Conservation (phyloP, 1,140 invertebrate species). For the Atopsyche davidsoni region DNA sequence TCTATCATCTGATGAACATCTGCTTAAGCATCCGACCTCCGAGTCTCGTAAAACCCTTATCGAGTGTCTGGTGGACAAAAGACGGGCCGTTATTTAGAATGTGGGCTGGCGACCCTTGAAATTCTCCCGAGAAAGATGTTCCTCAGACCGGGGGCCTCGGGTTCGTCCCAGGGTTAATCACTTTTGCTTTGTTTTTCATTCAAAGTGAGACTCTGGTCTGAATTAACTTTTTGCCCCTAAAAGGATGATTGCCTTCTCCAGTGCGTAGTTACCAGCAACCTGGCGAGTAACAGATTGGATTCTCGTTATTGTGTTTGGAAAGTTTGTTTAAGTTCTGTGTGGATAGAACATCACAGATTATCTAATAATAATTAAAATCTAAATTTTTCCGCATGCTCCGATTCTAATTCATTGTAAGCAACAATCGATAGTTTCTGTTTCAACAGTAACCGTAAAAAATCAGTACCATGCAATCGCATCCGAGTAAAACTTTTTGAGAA, state of each 20-base stretch:
- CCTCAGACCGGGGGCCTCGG: background rate
- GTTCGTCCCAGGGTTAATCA: conserved; percentile 16
- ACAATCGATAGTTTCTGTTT: too few relatives aligned
- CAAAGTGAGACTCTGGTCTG: background rate
- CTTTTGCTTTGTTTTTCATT: conserved; percentile 26
- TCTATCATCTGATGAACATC: conserved; percentile 24
- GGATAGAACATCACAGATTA: too few relatives aligned
- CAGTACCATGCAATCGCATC: too few relatives aligned
- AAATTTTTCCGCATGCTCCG: too few relatives aligned
- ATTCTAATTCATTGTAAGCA: too few relatives aligned
- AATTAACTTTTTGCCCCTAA: conserved; percentile 23
- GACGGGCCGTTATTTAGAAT: conserved; percentile 14
- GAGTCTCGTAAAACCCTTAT: conserved; percentile 31
- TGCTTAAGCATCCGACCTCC: conserved; percentile 18
- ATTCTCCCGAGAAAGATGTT: background rate
- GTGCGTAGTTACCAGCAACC: too few relatives aligned
- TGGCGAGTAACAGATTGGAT: too few relatives aligned
- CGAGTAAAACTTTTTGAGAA: too few relatives aligned
- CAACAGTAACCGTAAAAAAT: too few relatives aligned
- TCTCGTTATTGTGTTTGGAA: too few relatives aligned
- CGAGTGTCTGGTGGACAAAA: conserved; percentile 26
- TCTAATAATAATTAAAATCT: too few relatives aligned
- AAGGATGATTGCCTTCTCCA: conserved; percentile 26
- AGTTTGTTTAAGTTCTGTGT: too few relatives aligned
- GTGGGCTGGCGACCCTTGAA: background rate